Evolutionary conservation across 2,113 vertebrate genomes (phyloP).

Genomic region (Noctilio leporinus): DNA sequence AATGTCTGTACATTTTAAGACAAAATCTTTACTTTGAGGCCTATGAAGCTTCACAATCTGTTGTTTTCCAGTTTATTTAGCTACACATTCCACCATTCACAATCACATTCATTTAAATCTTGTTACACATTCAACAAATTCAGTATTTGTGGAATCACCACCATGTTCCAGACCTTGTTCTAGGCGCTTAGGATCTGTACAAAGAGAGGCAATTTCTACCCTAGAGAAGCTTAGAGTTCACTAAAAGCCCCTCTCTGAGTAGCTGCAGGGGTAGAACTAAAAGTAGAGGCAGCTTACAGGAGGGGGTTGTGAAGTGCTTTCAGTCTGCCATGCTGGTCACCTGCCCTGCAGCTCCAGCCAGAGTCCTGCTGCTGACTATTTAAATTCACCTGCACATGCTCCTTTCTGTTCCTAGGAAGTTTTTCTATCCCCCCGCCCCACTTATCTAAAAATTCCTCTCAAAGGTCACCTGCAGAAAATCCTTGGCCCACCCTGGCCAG

Average conservation of each 20-base stretch:
- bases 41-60: neutral
- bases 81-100: neutral
- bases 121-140: neutral
- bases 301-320: fast-evolving
- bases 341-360: neutral
- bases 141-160: neutral
- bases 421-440: neutral
- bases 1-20: neutral
- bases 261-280: neutral
- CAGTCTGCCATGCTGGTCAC: neutral
- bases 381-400: neutral
- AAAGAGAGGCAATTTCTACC: neutral
- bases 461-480: neutral
- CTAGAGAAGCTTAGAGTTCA: neutral
- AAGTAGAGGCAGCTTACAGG: neutral
- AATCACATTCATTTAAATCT: neutral
- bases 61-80: neutral
- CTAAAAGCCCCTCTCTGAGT: too few species aligned
- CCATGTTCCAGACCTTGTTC: neutral
- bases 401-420: neutral
- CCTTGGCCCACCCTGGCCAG: neutral
- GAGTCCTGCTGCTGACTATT: neutral
- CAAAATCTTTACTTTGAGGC: neutral
- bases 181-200: neutral
- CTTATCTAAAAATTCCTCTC: neutral